These are phyloP conservation scores for Bufo gargarizans DNA, from an alignment of 2,113 vertebrate species.

Conservation along the genomic window DNA sequence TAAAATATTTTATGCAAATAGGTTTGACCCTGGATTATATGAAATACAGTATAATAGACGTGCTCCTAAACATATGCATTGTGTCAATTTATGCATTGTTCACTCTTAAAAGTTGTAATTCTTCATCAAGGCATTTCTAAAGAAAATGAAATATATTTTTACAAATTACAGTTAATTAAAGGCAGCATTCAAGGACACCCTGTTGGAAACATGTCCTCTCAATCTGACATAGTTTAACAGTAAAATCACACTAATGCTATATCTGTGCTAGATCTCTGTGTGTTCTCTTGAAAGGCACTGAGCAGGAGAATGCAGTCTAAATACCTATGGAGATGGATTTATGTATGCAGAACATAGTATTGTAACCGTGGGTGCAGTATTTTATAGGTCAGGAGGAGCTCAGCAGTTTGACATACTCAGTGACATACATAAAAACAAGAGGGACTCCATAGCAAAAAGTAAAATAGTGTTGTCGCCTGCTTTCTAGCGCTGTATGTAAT, in stretches of 20 bases:
- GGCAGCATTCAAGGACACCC: background rate
- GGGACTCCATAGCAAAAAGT: background rate
- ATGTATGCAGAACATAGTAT: no score
- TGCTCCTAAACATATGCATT: background rate
- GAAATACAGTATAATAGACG: conserved; percentile 25
- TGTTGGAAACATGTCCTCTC: background rate
- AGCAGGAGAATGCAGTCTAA: no score
- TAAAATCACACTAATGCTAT: background rate
- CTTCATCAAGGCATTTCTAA: background rate
- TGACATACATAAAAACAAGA: background rate
- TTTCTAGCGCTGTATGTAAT: no score
- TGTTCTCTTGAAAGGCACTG: no score
- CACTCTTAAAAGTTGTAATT: background rate
- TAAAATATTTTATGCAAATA: conserved; percentile 47
- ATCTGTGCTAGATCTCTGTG: background rate
- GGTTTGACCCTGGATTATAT: conserved; percentile 19
- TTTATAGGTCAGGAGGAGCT: no score
- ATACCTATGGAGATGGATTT: no score
- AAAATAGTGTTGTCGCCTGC: no score
- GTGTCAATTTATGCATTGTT: conserved; percentile 26
- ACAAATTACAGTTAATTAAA: background rate
- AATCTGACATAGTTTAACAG: background rate
- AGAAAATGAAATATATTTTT: background rate
- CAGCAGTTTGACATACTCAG: background rate
- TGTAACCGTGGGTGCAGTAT: no score